Evolutionary conservation across 2,888 invertebrate species (phyloP).

Genomic region (Creontiades dilutus): DNA sequence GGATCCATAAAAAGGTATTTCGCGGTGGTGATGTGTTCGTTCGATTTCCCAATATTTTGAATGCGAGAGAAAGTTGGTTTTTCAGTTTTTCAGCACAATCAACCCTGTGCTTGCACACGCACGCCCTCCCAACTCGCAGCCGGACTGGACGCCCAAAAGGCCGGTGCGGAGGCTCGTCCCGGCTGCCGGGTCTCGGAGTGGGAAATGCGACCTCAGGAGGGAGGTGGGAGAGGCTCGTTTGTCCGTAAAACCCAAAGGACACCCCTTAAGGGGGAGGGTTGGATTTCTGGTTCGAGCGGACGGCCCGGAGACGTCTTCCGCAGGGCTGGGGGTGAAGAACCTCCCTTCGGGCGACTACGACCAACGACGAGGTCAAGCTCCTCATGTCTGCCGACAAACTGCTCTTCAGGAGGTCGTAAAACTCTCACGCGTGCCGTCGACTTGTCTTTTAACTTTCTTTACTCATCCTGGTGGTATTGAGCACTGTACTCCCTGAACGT

Average conservation of each 20-base stretch:
- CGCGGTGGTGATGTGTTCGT: too few species aligned
- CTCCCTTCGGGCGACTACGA: not conserved
- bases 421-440: not conserved
- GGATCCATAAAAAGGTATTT: too few species aligned
- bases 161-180: not conserved
- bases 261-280: slow-evolving; percentile 4
- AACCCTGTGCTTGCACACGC: not conserved
- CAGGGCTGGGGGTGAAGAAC: not conserved
- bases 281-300: not conserved
- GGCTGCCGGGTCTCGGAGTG: not conserved
- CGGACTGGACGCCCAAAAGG: slow-evolving; percentile 37
- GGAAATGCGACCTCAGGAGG: slow-evolving; percentile 29
- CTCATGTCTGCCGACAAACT: not conserved
- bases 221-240: not conserved
- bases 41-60: too few species aligned
- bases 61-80: not conserved
- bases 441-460: too few species aligned
- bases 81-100: not conserved
- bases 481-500: too few species aligned
- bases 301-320: not conserved
- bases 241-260: not conserved
- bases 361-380: not conserved
- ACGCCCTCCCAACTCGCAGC: not conserved
- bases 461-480: too few species aligned
- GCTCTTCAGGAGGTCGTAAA: not conserved